Base-by-base conservation (phyloP, 2,797 vertebrate genomes). In the Ficedula albicollis region DNA sequence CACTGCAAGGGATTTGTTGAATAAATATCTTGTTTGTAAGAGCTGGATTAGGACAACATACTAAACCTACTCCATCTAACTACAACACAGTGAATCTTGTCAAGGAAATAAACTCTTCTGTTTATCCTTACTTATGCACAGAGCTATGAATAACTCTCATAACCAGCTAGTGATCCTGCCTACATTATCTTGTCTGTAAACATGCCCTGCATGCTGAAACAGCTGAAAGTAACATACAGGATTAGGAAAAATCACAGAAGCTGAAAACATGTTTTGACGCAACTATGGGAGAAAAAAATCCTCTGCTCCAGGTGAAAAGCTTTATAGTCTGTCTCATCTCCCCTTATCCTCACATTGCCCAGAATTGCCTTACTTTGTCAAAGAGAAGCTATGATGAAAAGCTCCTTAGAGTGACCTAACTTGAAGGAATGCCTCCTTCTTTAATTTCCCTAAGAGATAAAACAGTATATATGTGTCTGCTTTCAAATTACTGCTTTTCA, bases 41-140 rank as follows among this genome's bases (percentile, higher is more conserved):
- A 82, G 29, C 0, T 85, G 68, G 56, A 92, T 96, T 93, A 95
- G 84, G 77, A 87, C 77, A 92, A 58, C 56, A 59, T 44, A 68
- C 54, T 73, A 46, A 95, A 90, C 52, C 48, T 49, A 32, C 52
- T 93, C 60, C 89, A 62, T 63, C 54, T 77, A 70, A 74, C 84
- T 83, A 30, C 60, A 89, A 74, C 52, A 64, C 52, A 90, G 44
- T 60, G 77, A 86, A 76, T 82, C 81, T 87, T 87, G 77, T 87
- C 74, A 90, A 77, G 81, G 80, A 95, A 93, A 96, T 94, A 89
- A 94, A 93, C 84, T 93, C 77, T 90, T 95, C 34, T 89, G 60
- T 95, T 89, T 94, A 91, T 91, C 70, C 63, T 95, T 70, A 77
- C 77, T 92, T 94, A 92, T 39, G 60, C 60, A 85, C 29, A 63